A percentile compares a stretch with the other conserved stretches of the same genome.
These are phyloP conservation scores for Leucophora obtusa DNA, from an alignment of 2,888 invertebrate genomes.

Conservation along the genomic window DNA sequence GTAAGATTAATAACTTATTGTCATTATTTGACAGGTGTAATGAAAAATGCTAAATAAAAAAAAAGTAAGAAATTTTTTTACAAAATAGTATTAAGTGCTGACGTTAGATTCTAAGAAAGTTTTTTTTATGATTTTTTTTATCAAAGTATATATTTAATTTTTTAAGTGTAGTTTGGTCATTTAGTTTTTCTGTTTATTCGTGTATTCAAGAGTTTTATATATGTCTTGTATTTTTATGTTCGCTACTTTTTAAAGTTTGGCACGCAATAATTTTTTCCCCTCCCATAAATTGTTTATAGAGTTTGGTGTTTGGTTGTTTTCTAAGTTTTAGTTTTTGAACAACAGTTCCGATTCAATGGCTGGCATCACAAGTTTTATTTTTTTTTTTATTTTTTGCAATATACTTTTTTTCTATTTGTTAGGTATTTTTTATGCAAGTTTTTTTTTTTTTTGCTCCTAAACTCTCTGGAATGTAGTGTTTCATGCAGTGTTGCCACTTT, in stretches of 20 bases:
- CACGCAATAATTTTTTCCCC: slow-evolving; percentile 52
- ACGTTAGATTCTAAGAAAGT: not conserved
- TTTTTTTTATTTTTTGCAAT: slow-evolving; percentile 18
- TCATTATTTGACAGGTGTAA: no score
- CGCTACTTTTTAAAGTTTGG: slow-evolving; percentile 30
- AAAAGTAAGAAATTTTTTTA: no score
- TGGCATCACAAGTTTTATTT: slow-evolving; percentile 31
- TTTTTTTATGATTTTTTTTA: not conserved
- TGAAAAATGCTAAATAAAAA: no score
- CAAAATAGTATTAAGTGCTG: no score
- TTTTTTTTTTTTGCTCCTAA: slow-evolving; percentile 11
- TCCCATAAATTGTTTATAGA: slow-evolving; percentile 43
- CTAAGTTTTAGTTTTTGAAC: slow-evolving; percentile 17
- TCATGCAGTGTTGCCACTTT: no score
- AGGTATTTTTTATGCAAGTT: slow-evolving; percentile 43
- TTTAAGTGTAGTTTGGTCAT: not conserved
- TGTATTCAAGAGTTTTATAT: slow-evolving; percentile 31
- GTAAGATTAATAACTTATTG: no score
- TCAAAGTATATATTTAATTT: no score
- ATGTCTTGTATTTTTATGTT: slow-evolving; percentile 28
- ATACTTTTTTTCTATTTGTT: slow-evolving; percentile 48
- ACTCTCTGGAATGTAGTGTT: slow-evolving; percentile 49
- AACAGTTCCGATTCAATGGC: slow-evolving; percentile 54
- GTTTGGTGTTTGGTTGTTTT: slow-evolving; percentile 33
- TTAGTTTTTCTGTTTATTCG: slow-evolving; percentile 16